Evolutionary conservation across 30 jellyfish, hydroid and myxozoan species (phyloP).

Genomic region (Morbakka virulenta): DNA sequence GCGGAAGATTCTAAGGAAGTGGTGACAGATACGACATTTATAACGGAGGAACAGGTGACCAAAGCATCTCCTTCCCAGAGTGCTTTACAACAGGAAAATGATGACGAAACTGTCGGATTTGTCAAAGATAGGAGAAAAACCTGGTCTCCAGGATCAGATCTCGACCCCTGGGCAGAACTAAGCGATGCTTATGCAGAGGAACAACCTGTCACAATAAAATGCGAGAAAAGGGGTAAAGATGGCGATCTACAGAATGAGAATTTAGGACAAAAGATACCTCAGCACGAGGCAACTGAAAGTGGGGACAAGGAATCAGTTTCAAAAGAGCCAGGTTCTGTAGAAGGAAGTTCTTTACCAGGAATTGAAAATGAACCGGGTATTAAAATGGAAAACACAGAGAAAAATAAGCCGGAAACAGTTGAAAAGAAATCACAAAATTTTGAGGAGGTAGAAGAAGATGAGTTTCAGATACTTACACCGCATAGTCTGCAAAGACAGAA

Average conservation of each 20-base stretch:
- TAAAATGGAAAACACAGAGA: neutral
- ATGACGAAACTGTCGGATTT: too few species aligned
- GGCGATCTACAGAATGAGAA: neutral
- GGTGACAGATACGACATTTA: too few species aligned
- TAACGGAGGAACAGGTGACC: too few species aligned
- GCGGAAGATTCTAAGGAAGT: too few species aligned
- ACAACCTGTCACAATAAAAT: neutral
- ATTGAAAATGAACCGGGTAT: neutral
- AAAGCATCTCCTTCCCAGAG: too few species aligned
- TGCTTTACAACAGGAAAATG: too few species aligned
- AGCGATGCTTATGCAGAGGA: neutral
- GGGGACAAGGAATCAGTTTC: neutral
- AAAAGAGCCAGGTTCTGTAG: neutral
- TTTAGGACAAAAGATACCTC: neutral
- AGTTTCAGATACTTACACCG: neutral
- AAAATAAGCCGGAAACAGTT: neutral
- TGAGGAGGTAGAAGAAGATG: neutral
- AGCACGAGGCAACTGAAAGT: neutral
- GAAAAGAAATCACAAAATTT: neutral
- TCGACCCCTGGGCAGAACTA: neutral
- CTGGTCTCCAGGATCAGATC: neutral
- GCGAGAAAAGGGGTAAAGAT: neutral
- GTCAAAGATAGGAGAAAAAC: neutral
- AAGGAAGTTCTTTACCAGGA: neutral
- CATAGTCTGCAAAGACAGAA: neutral